phyloP scores from a whole-genome alignment of 2,113 vertebrate species.

The Scophthalmus maximus region DNA sequence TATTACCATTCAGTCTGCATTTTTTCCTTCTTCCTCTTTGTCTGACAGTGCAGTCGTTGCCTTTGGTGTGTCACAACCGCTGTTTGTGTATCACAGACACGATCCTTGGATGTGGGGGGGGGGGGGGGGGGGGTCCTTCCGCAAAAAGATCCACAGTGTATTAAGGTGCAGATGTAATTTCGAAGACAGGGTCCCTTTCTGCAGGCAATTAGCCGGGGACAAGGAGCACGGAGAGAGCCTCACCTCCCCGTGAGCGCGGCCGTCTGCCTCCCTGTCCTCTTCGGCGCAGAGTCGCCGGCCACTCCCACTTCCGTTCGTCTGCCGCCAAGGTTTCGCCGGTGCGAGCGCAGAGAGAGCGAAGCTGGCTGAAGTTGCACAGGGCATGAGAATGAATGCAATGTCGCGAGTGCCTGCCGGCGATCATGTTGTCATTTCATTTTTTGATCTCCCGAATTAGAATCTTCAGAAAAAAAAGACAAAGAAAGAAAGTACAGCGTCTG shows the following conservation, averaged over 20 bases:
- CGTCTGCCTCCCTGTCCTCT: slow-evolving; percentile 52
- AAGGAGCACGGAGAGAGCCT: slow-evolving; percentile 37
- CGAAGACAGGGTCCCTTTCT: slow-evolving; percentile 48
- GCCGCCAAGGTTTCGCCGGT: slow-evolving; percentile 39
- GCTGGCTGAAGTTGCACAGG: not conserved
- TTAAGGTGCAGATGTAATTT: slow-evolving; percentile 38
- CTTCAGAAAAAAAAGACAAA: not conserved
- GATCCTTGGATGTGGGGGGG: slow-evolving; percentile 15
- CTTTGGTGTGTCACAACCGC: slow-evolving; percentile 22
- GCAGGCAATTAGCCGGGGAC: slow-evolving; percentile 58
- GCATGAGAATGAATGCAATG: no score
- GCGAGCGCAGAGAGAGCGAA: slow-evolving; percentile 24
- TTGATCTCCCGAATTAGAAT: slow-evolving; percentile 13
- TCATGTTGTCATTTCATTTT: slow-evolving; percentile 20
- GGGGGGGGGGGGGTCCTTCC: slow-evolving; percentile 20
- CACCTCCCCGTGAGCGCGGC: slow-evolving; percentile 52
- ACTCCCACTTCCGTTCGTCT: slow-evolving; percentile 39
- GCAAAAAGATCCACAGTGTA: slow-evolving; percentile 14
- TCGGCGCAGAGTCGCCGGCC: slow-evolving; percentile 32
- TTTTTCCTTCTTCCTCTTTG: not conserved
- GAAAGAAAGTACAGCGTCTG: not conserved
- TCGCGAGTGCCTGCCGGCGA: not conserved
- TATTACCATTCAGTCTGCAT: slow-evolving; percentile 31
- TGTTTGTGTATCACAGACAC: slow-evolving; percentile 12
- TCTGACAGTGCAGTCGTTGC: slow-evolving; percentile 5